Conservation (phyloP, 2,113 vertebrate genomes). For the Platichthys flesus region DNA sequence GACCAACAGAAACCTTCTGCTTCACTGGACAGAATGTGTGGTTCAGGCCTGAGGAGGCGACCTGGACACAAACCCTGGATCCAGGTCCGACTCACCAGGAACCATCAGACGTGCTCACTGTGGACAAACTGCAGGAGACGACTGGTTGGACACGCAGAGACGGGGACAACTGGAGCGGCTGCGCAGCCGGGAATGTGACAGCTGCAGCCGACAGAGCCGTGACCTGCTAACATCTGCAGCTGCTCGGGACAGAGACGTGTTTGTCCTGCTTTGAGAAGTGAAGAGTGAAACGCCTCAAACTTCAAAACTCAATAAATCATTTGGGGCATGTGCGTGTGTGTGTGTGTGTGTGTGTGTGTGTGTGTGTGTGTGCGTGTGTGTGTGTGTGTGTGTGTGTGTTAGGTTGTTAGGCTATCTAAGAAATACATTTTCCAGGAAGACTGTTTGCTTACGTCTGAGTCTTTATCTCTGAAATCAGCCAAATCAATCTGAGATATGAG, state of each 20-base stretch:
- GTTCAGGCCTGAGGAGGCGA: too few species aligned
- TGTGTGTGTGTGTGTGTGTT: too few species aligned
- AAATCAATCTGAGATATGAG: slow-evolving; percentile 63
- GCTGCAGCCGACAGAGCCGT: slow-evolving; percentile 28
- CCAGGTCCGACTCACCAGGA: too few species aligned
- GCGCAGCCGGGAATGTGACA: slow-evolving; percentile 1
- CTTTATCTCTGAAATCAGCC: slow-evolving; percentile 56
- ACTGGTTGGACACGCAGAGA: background rate
- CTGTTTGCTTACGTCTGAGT: slow-evolving; percentile 46
- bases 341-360: background rate
- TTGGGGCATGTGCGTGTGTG: background rate
- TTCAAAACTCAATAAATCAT: background rate
- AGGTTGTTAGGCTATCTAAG: slow-evolving; percentile 36
- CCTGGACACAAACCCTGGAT: too few species aligned
- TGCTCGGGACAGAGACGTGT: slow-evolving; percentile 33
- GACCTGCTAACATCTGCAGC: slow-evolving; percentile 19
- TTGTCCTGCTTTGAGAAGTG: slow-evolving; percentile 3
- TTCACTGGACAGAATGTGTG: too few species aligned
- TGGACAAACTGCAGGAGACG: background rate
- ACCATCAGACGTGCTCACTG: too few species aligned
- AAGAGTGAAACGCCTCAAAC: background rate
- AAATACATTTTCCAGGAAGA: slow-evolving; percentile 51
- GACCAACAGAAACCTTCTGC: too few species aligned
- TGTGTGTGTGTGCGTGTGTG: too few species aligned
- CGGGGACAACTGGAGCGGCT: slow-evolving; percentile 1